Percentiles rank a stretch among this genome's conserved stretches.
Evolutionary conservation across 2,113 vertebrate species (phyloP).

Genomic region (Ammodytes marinus): DNA sequence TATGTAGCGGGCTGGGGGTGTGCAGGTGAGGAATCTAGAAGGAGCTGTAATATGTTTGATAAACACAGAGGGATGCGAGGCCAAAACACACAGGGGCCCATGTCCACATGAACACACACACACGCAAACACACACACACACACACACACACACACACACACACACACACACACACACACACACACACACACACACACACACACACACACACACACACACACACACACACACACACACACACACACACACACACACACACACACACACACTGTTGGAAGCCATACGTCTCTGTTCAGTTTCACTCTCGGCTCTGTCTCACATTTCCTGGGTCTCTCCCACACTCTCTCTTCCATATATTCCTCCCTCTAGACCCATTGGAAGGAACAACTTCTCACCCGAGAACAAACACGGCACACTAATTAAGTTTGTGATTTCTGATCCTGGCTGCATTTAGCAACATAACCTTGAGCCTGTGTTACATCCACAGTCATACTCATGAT

Average conservation of each 20-base stretch:
- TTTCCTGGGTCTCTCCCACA: conserved; percentile 46
- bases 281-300: conserved; percentile 65
- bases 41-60: conserved; percentile 98
- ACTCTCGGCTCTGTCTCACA: conserved; percentile 44
- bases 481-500: conserved; percentile 76
- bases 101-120: conserved; percentile 49
- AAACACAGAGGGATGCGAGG: conserved; percentile 87
- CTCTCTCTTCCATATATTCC: conserved; percentile 60
- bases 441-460: conserved; percentile 81
- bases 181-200: conserved; percentile 17
- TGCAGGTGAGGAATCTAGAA: conserved; percentile 99
- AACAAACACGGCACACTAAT: conserved; percentile 79
- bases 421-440: conserved; percentile 84
- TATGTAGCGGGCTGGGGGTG: conserved; percentile 95
- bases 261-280: conserved; percentile 27
- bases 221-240: too few species aligned
- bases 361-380: conserved; percentile 75
- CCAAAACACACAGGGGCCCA: conserved; percentile 65
- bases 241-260: conserved; percentile 7
- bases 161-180: conserved; percentile 10
- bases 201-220: conserved; percentile 8
- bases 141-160: conserved; percentile 13
- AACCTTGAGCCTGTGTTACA: conserved; percentile 78
- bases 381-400: conserved; percentile 76
- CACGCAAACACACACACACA: conserved; percentile 4